A percentile compares a stretch with the other conserved stretches of the same genome.
These are phyloP conservation scores for Machimus atricapillus DNA, from an alignment of 2,888 invertebrate species.

Conservation along the genomic window DNA sequence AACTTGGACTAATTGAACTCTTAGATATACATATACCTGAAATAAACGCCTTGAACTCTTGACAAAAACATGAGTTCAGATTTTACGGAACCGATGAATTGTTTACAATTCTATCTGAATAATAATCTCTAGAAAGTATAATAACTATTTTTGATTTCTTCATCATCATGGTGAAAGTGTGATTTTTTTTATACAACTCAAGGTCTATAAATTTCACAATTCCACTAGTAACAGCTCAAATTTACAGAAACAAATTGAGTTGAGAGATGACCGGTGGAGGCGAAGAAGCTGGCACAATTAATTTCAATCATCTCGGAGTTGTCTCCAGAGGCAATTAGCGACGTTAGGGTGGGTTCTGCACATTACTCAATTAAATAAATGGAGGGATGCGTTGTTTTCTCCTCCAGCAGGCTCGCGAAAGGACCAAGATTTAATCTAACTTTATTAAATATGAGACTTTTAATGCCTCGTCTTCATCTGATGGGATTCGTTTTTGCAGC, in stretches of 20 bases:
- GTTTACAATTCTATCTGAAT: no score
- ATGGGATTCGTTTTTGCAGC: constrained; percentile 9
- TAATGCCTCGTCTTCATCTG: constrained; percentile 38
- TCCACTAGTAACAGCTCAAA: neutral
- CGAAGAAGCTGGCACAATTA: no score
- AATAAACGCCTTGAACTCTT: no score
- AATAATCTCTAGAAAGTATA: no score
- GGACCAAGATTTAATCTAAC: constrained; percentile 42
- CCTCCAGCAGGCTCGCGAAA: constrained; percentile 13
- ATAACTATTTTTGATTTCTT: no score
- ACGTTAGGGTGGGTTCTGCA: neutral
- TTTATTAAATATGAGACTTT: constrained; percentile 46
- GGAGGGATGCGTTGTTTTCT: constrained; percentile 34
- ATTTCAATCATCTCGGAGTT: neutral
- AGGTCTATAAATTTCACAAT: neutral
- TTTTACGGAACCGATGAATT: no score
- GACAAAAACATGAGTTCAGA: no score
- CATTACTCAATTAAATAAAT: constrained; percentile 38
- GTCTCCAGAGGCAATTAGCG: neutral
- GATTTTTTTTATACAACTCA: no score
- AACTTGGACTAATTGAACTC: no score
- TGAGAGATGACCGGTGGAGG: neutral
- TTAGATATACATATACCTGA: no score
- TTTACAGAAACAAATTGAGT: neutral
- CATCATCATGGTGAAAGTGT: no score